These are phyloP conservation scores for Hippocampus kuda DNA, from an alignment of 2,797 vertebrate genomes.

Conservation along the genomic window DNA sequence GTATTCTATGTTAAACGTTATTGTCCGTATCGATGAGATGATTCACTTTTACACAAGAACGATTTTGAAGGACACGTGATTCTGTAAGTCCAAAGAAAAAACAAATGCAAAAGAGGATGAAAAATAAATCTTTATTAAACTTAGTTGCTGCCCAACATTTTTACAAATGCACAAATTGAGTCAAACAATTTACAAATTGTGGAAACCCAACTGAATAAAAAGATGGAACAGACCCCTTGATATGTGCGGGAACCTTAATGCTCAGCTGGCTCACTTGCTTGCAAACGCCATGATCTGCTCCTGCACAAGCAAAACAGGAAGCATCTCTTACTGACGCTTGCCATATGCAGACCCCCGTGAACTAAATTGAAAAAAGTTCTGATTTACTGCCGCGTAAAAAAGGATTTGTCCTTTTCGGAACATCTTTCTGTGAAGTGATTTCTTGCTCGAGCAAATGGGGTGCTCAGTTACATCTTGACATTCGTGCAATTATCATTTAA, in stretches of 20 bases:
- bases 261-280: conserved; percentile 72
- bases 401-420: no score
- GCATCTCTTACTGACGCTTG: conserved; percentile 7
- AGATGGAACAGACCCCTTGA: no score
- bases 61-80: not conserved
- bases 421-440: no score
- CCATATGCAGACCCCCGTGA: not conserved
- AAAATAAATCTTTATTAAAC: conserved; percentile 65
- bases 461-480: no score
- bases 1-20: no score
- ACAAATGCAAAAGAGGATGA: conserved; percentile 11
- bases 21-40: not conserved
- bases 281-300: conserved; percentile 92
- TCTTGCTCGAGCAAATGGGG: no score
- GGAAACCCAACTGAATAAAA: no score
- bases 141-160: conserved; percentile 41
- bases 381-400: no score
- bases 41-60: not conserved
- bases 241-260: conserved; percentile 14
- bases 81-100: not conserved
- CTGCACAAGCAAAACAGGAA: conserved; percentile 63
- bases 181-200: no score
- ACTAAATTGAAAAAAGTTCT: no score
- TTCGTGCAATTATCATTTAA: no score
- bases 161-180: conserved; percentile 31